phyloP scores from a whole-genome alignment of 2,113 vertebrate genomes.

The Rousettus leschenaultii region DNA sequence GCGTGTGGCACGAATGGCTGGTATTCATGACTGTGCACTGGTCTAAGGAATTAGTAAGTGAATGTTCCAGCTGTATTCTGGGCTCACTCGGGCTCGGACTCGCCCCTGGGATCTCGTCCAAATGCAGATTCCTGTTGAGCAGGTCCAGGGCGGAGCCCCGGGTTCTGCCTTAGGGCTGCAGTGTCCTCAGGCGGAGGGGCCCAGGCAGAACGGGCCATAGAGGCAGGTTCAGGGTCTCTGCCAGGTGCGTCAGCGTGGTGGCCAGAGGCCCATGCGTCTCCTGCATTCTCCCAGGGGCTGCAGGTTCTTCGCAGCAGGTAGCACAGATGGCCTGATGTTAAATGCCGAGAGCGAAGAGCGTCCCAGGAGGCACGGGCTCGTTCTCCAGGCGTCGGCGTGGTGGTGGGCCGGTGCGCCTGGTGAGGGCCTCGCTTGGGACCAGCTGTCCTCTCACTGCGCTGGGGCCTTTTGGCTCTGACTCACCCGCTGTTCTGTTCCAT shows the following conservation, averaged over 20 bases:
- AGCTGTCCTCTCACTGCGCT: neutral
- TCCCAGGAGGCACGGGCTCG: no score
- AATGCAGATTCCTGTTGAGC: neutral
- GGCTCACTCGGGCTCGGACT: neutral
- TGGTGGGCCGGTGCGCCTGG: neutral
- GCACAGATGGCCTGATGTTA: neutral
- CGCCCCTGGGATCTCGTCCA: neutral
- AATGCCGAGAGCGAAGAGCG: rapidly evolving
- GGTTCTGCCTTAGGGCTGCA: neutral
- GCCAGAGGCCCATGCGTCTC: neutral
- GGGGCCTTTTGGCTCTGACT: neutral
- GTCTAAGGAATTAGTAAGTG: neutral
- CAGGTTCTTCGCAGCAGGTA: neutral
- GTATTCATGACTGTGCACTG: no score
- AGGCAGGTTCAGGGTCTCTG: neutral
- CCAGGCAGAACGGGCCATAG: neutral
- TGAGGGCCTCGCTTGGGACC: neutral
- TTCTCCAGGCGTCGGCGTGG: rapidly evolving
- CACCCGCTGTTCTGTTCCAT: neutral
- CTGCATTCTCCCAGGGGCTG: rapidly evolving
- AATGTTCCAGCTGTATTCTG: neutral
- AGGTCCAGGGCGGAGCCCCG: neutral
- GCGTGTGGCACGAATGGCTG: no score
- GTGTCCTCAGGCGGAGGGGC: neutral
- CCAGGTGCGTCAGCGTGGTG: neutral